Percentiles rank a stretch among this genome's conserved stretches.
phyloP scores from a whole-genome alignment of 2,113 vertebrate species.

The Gulo gulo region DNA sequence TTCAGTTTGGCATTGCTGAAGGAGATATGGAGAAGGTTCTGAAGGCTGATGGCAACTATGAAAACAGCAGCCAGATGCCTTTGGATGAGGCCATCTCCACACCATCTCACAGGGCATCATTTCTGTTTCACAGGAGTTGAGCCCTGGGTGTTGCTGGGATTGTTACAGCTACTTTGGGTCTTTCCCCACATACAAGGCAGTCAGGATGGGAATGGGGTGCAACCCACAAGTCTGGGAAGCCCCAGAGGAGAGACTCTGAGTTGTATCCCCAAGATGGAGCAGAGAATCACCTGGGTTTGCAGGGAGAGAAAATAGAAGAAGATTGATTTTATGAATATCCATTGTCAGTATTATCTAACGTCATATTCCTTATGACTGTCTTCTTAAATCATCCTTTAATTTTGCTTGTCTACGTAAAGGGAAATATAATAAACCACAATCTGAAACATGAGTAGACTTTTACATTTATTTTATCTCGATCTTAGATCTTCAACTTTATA shows the following conservation, averaged over 20 bases:
- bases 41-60: neutral
- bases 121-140: neutral
- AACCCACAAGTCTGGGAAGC: neutral
- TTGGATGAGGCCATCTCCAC: neutral
- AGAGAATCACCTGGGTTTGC: neutral
- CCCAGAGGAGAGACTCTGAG: neutral
- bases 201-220: neutral
- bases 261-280: neutral
- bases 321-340: neutral
- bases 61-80: neutral
- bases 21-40: neutral
- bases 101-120: neutral
- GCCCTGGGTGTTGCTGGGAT: neutral
- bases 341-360: neutral
- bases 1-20: neutral
- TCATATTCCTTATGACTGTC: neutral
- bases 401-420: neutral
- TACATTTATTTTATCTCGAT: constrained; percentile 9
- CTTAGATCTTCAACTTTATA: constrained; percentile 40
- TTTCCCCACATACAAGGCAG: neutral
- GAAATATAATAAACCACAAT: neutral
- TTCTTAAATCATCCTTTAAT: constrained; percentile 24
- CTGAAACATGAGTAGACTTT: neutral
- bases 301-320: neutral
- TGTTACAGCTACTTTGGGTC: neutral